phyloP scores from a whole-genome alignment of 2,888 invertebrate genomes.

The Apodemia mormo region DNA sequence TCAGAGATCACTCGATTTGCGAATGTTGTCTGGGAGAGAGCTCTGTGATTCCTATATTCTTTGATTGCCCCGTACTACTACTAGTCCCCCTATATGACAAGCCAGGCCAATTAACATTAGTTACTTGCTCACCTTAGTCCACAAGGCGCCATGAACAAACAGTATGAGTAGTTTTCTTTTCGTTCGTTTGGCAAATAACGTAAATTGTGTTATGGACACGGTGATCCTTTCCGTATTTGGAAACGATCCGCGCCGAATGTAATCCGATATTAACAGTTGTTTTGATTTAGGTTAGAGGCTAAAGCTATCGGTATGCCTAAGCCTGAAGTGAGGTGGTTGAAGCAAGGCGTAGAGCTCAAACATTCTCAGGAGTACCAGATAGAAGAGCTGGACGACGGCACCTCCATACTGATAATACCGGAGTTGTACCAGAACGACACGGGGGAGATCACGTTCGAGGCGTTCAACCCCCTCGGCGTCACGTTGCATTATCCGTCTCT shows the following conservation, averaged over 20 bases:
- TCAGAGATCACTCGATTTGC: no score
- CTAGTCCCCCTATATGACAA: no score
- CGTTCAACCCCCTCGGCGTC: constrained; percentile 91
- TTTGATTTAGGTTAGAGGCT: constrained; percentile 86
- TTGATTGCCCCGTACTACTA: no score
- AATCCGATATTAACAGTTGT: background rate
- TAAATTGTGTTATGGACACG: background rate
- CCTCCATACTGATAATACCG: constrained; percentile 90
- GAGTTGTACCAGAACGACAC: constrained; percentile 95
- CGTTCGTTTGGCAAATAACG: background rate
- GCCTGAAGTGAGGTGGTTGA: constrained; percentile 90
- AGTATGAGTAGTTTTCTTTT: no score
- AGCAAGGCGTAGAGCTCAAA: constrained; percentile 88
- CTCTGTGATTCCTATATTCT: no score
- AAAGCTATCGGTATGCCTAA: constrained; percentile 91
- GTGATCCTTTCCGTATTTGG: background rate
- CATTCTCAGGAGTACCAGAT: constrained; percentile 92
- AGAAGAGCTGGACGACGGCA: constrained; percentile 92
- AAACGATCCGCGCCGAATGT: no score
- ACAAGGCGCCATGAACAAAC: no score
- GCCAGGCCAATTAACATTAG: no score
- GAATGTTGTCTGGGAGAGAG: no score
- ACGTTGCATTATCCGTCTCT: constrained; percentile 90
- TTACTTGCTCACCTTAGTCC: no score
- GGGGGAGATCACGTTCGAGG: constrained; percentile 94